These are phyloP conservation scores for Trichechus manatus DNA, from an alignment of 2,113 vertebrate genomes.

Conservation along the genomic window DNA sequence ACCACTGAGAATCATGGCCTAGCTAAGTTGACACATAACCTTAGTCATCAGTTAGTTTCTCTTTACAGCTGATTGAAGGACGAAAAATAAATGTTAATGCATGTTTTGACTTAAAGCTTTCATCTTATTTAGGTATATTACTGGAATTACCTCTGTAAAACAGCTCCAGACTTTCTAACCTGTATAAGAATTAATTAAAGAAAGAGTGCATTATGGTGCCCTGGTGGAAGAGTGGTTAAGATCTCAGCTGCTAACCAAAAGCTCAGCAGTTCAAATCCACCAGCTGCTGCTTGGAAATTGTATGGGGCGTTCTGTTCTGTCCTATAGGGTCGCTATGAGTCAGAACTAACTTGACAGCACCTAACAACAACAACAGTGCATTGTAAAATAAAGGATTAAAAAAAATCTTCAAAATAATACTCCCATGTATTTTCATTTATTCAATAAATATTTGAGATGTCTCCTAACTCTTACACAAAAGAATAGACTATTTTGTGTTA, in stretches of 20 bases:
- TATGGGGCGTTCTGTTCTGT: too few species aligned
- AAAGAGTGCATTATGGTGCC: neutral
- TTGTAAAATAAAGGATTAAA: neutral
- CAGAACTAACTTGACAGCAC: too few species aligned
- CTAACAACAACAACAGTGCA: too few species aligned
- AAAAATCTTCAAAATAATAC: neutral
- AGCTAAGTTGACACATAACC: too few species aligned
- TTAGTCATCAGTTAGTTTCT: neutral
- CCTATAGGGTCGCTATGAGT: too few species aligned
- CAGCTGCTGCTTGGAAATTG: too few species aligned
- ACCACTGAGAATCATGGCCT: too few species aligned
- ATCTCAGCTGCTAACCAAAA: too few species aligned
- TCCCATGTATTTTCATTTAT: neutral
- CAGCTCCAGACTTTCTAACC: neutral
- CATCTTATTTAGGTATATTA: slow-evolving; percentile 2
- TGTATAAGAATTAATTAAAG: neutral
- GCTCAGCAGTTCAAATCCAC: too few species aligned
- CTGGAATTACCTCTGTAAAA: neutral
- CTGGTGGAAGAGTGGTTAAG: too few species aligned
- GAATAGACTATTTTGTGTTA: neutral
- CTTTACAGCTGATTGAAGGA: slow-evolving; percentile 21
- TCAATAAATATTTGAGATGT: neutral
- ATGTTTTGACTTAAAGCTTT: neutral
- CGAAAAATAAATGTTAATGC: slow-evolving; percentile 36
- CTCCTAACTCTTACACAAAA: neutral